Evolutionary conservation across 2,888 invertebrate species (phyloP).

Genomic region (Acanthosoma haemorrhoidale): DNA sequence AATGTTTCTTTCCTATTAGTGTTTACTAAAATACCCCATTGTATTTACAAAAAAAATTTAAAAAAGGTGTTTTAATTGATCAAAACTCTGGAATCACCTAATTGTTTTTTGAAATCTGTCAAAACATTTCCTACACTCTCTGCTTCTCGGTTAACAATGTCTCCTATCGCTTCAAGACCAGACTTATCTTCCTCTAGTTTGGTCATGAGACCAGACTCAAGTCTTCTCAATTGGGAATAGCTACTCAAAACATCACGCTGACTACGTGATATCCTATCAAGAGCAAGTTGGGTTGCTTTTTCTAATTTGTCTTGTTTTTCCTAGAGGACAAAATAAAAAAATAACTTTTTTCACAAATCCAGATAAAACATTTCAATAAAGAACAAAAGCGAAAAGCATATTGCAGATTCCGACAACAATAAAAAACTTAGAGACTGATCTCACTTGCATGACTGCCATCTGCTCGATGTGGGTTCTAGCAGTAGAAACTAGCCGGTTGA

Average conservation of each 20-base stretch:
- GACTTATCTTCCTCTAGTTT: neutral
- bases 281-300: neutral
- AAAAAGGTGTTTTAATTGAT: neutral
- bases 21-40: neutral
- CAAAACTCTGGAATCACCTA: slow-evolving; percentile 2
- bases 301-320: slow-evolving; percentile 7
- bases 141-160: neutral
- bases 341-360: neutral
- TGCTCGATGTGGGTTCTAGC: slow-evolving; percentile 50
- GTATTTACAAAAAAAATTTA: neutral
- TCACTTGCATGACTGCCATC: slow-evolving; percentile 49
- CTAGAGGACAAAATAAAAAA: neutral
- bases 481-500: slow-evolving; percentile 57
- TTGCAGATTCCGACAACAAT: too few species aligned
- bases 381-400: too few species aligned
- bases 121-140: neutral
- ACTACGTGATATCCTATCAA: slow-evolving; percentile 6
- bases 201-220: neutral
- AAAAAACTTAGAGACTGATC: neutral
- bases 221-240: slow-evolving; percentile 6
- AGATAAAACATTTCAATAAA: neutral
- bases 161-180: slow-evolving; percentile 1
- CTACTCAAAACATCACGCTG: slow-evolving; percentile 15
- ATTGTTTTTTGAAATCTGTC: neutral
- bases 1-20: neutral